Evolutionary conservation across 2,888 invertebrate species (phyloP).

Genomic region (Chymomyza fuscimana): DNA sequence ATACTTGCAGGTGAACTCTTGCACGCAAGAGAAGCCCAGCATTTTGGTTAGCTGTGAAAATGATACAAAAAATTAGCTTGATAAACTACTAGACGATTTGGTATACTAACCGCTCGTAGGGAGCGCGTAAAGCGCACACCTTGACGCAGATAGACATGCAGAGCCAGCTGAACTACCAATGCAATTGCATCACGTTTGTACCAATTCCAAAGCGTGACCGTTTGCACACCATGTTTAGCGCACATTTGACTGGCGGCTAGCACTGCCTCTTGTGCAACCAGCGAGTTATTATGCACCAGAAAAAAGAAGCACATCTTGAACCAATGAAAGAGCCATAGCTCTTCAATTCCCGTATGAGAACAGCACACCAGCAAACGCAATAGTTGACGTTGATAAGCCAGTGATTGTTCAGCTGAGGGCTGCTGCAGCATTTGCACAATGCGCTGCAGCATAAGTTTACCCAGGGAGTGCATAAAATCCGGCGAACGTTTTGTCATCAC

Average conservation of each 20-base stretch:
- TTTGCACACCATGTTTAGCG: constrained; percentile 66
- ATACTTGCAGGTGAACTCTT: constrained; percentile 86
- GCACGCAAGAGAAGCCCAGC: constrained; percentile 85
- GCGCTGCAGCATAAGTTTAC: constrained; percentile 42
- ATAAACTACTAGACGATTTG: not conserved
- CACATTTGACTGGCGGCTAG: constrained; percentile 76
- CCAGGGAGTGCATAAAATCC: constrained; percentile 53
- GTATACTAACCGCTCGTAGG: constrained; percentile 64
- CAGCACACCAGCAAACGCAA: constrained; percentile 56
- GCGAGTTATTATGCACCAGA: constrained; percentile 70
- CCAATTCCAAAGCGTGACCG: constrained; percentile 78
- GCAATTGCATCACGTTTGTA: constrained; percentile 77
- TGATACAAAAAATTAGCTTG: not conserved
- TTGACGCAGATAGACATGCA: constrained; percentile 68
- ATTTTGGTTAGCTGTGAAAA: constrained; percentile 82
- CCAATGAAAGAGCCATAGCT: constrained; percentile 76
- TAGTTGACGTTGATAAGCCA: constrained; percentile 43
- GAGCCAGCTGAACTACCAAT: constrained; percentile 69
- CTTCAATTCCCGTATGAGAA: constrained; percentile 50
- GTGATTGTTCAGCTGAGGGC: constrained; percentile 14
- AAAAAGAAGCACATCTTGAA: constrained; percentile 77
- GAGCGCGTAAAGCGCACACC: constrained; percentile 74
- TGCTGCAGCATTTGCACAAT: constrained; percentile 39
- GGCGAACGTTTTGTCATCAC: constrained; percentile 39
- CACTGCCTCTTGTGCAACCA: constrained; percentile 76